Base-by-base conservation (phyloP, 2,113 vertebrate species). In the mouse (Mus musculus) region DNA sequence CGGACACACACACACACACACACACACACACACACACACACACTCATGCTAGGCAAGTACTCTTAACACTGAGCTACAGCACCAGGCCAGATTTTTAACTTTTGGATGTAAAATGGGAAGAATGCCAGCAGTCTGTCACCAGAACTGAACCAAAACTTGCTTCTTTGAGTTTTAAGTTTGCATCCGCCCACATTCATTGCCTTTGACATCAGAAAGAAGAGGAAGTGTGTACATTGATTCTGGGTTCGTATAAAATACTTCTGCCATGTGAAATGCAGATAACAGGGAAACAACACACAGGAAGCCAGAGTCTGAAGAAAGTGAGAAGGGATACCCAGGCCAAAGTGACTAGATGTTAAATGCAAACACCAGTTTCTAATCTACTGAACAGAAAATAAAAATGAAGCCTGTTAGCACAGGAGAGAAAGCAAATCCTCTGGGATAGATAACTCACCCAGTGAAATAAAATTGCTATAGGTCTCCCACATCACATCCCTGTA, bases 401-500 rank as follows among this genome's bases (percentile, higher is more conserved):
- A 65, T 9, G 16, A 56, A 88, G 39, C 26, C 26, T 30, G 42
- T 76, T 88, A 87, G 24, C 91, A 73, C 24, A 88, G n/a, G 11
- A 65, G 39, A 90, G 28, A 91, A 67, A 76, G 59, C 3, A 76
- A 76, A 6, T 16, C 84, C 17, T 69, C 81, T 76, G 11, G 24
- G 72, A 36, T 69, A 42, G 71, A 67, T 0, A n/a, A 10, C 90
- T 97, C 96, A 98, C 97, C 97, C 39, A 98, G 91, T 2, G 97
- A 97, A 71, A 97, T 52, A 69, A 97, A 96, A 73, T 97, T 95
- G 91, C 89, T 97, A 14, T 97, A 98, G 90, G 95, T 98, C 86
- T 98, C 97, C 97, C 97, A 96, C 97, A 97, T 98, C 20, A 98
- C 97, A 69, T 98, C 97, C 42, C 96, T 94, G 52, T 98, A 98